Evolutionary conservation across 2,797 vertebrate species (phyloP).

Genomic region (Notamacropus eugenii): DNA sequence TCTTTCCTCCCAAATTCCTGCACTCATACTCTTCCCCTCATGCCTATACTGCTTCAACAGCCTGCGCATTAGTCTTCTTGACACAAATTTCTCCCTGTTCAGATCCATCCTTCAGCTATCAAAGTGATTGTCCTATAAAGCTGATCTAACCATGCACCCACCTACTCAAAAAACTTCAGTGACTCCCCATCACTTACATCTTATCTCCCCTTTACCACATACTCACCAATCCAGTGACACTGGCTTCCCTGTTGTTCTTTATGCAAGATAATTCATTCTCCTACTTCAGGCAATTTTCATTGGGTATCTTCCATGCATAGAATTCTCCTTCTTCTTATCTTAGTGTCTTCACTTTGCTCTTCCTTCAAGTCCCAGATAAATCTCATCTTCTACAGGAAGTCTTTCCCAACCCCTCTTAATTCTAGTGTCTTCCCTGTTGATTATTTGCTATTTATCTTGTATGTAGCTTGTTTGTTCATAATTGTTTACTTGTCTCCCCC

Average conservation of each 20-base stretch:
- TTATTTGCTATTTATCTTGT: background rate
- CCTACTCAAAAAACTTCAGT: background rate
- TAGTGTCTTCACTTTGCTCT: background rate
- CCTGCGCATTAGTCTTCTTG: background rate
- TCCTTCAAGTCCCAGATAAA: background rate
- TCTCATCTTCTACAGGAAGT: background rate
- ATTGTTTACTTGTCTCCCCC: background rate
- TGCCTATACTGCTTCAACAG: background rate
- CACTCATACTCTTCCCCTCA: background rate
- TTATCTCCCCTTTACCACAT: background rate
- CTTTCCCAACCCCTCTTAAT: background rate
- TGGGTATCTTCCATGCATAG: background rate
- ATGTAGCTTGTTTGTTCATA: background rate
- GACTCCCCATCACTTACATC: background rate
- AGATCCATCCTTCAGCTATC: background rate
- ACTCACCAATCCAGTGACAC: background rate
- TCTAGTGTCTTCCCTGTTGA: background rate
- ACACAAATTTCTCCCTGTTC: background rate
- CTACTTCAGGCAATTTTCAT: background rate
- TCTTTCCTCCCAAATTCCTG: background rate
- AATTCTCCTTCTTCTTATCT: background rate
- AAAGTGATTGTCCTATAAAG: background rate
- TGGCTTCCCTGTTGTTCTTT: background rate
- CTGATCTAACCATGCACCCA: no score
- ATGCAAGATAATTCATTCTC: background rate